These are phyloP conservation scores for Myzus persicae DNA, from an alignment of 1,140 invertebrate species.

Conservation along the genomic window DNA sequence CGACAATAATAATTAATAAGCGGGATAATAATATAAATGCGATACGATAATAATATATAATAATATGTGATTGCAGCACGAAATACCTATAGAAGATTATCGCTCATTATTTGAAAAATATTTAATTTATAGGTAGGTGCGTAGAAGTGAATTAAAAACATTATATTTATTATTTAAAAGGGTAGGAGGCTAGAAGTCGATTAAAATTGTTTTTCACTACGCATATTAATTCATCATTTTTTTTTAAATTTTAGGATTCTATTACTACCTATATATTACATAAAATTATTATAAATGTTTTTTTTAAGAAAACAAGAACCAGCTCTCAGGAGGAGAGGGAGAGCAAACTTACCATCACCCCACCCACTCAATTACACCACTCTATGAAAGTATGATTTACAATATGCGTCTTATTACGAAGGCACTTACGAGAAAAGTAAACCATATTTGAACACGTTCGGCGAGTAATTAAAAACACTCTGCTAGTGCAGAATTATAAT, in stretches of 20 bases:
- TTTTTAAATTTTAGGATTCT: background rate
- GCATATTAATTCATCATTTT: background rate
- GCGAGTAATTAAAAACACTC: background rate
- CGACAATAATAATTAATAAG: background rate
- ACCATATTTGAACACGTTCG: background rate
- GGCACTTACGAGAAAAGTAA: background rate
- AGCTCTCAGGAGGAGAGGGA: background rate
- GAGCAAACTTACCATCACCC: background rate
- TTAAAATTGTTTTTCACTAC: background rate
- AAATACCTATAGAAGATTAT: background rate
- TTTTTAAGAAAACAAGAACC: no score
- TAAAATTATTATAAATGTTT: background rate
- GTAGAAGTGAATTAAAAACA: background rate
- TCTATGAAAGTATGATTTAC: background rate
- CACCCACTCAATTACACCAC: background rate
- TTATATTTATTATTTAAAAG: background rate
- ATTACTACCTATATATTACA: background rate
- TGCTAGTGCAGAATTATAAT: background rate
- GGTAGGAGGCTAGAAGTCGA: background rate
- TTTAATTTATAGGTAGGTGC: background rate
- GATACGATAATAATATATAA: background rate
- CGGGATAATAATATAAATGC: background rate
- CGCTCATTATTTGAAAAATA: background rate
- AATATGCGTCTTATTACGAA: background rate
- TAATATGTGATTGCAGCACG: background rate